Percentiles rank a stretch among this genome's conserved stretches.
Evolutionary conservation across 1,140 invertebrate genomes (phyloP).

Genomic region (honey bee (Apis mellifera)): DNA sequence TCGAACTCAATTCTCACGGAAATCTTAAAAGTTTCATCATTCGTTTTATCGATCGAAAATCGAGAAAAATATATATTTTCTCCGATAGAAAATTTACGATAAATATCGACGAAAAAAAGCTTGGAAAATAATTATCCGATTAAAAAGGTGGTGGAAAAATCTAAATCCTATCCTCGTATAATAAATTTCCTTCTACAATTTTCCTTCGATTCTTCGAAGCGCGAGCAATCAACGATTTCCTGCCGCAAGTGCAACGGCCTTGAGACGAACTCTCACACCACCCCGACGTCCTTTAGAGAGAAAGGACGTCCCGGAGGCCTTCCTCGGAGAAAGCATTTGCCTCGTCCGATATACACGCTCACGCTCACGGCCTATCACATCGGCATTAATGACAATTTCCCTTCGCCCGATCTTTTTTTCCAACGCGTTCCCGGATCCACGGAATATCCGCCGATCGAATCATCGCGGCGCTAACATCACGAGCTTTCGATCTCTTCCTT

Average conservation of each 20-base stretch:
- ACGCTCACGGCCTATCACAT: constrained; percentile 18
- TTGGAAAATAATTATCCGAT: no score
- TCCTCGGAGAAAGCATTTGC: constrained; percentile 63
- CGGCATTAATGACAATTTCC: constrained; percentile 58
- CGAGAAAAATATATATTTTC: no score
- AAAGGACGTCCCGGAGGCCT: constrained; percentile 64
- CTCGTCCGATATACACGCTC: constrained; percentile 48
- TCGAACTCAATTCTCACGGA: no score
- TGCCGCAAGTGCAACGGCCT: constrained; percentile 60
- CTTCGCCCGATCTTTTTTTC: constrained; percentile 61
- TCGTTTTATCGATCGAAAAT: no score
- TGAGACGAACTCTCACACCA: constrained; percentile 60
- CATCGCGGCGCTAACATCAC: constrained; percentile 29
- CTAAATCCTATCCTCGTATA: no score
- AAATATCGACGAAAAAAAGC: no score
- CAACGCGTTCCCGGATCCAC: constrained; percentile 23
- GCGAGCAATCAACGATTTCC: constrained; percentile 6
- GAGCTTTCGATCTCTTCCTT: constrained; percentile 50
- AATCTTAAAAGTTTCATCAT: no score
- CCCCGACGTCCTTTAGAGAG: constrained; percentile 65
- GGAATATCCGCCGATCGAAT: constrained; percentile 13
- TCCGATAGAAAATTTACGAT: no score
- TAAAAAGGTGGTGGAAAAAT: no score
- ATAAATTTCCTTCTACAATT: neutral
- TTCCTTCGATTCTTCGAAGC: neutral